Evolutionary conservation across 2,888 invertebrate species (phyloP).

Genomic region (Adelognathus sp.): DNA sequence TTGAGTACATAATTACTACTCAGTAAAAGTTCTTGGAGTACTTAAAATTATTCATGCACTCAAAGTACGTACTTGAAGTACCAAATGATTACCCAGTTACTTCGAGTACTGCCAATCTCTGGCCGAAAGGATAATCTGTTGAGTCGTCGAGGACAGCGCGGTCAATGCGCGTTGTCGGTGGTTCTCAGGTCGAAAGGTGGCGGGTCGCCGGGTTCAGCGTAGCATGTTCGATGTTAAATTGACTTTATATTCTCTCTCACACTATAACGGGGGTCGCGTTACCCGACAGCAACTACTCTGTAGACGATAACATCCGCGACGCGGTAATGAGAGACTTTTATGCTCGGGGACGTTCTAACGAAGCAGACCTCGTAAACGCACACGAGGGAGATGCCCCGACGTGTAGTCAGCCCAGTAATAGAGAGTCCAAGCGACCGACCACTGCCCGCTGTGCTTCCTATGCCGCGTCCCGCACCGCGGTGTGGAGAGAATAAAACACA

Average conservation of each 20-base stretch:
- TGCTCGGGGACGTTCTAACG: slow-evolving; percentile 69
- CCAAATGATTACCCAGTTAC: no score
- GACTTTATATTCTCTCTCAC: slow-evolving; percentile 60
- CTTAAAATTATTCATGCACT: no score
- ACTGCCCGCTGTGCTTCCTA: neutral
- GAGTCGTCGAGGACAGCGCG: no score
- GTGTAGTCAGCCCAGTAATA: slow-evolving; percentile 26
- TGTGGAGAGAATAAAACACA: neutral
- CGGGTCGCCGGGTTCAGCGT: neutral
- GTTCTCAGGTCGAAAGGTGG: neutral
- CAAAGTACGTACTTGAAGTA: no score
- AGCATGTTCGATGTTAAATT: slow-evolving; percentile 60
- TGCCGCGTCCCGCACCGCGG: neutral
- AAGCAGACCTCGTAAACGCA: slow-evolving; percentile 71
- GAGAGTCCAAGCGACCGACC: neutral
- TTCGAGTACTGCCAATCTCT: no score
- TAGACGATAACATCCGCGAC: slow-evolving; percentile 61
- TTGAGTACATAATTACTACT: no score
- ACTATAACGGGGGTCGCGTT: slow-evolving; percentile 29
- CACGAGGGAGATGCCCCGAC: slow-evolving; percentile 38
- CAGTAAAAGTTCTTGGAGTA: no score
- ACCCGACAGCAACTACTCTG: slow-evolving; percentile 3
- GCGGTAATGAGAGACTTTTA: slow-evolving; percentile 75
- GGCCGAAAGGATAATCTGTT: no score
- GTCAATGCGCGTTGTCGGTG: no score